A percentile compares a stretch with the other conserved stretches of the same genome.
Evolutionary conservation across 2,113 vertebrate genomes (phyloP).

Genomic region (Tychaedon coryphoeus): DNA sequence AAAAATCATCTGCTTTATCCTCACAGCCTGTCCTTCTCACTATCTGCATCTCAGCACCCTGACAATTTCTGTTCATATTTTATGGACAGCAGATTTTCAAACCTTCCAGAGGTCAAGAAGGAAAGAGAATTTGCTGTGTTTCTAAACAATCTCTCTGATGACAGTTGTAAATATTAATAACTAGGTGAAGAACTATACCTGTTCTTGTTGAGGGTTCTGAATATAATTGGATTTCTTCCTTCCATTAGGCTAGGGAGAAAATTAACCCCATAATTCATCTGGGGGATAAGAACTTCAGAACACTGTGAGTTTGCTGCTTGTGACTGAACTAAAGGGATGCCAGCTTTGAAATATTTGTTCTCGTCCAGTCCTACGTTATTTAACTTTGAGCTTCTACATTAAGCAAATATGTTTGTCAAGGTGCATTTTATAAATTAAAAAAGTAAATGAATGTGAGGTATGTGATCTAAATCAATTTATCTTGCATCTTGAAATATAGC

Average conservation of each 20-base stretch:
- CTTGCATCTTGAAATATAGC: not conserved
- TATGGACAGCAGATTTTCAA: not conserved
- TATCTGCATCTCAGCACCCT: not conserved
- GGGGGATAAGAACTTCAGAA: not conserved
- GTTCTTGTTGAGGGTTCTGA: not conserved
- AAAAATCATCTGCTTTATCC: not conserved
- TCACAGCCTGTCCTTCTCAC: not conserved
- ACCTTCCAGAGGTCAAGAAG: not conserved
- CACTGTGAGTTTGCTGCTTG: not conserved
- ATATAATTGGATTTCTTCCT: not conserved
- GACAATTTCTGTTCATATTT: not conserved
- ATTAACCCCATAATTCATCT: not conserved
- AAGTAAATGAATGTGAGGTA: not conserved
- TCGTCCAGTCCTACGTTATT: not conserved
- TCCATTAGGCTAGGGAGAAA: not conserved
- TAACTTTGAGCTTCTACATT: not conserved
- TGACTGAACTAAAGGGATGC: not conserved
- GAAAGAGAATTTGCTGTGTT: not conserved
- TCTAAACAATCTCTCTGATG: not conserved
- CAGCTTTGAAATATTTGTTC: not conserved
- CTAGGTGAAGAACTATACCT: not conserved
- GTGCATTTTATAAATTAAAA: conserved; percentile 7
- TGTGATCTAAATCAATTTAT: not conserved
- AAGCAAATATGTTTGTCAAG: not conserved
- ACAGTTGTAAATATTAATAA: not conserved